A percentile compares a stretch with the other conserved stretches of the same genome.
Evolutionary conservation across 2,797 vertebrate genomes (phyloP).

Genomic region (Oreonectes daqikongensis): DNA sequence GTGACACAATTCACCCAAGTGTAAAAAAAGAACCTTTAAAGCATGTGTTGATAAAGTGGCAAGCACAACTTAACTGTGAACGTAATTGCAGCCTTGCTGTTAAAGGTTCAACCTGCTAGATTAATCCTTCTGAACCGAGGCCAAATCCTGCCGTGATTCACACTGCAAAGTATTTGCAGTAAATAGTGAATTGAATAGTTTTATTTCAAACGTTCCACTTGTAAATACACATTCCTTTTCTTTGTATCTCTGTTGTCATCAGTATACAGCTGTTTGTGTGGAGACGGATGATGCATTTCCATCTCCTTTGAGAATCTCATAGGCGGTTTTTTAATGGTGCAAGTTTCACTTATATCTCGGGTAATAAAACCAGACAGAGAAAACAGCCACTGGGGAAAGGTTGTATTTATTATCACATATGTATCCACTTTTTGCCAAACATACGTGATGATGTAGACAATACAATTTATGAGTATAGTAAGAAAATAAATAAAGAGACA

Average conservation of each 20-base stretch:
- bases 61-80: constrained; percentile 17
- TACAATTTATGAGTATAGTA: not conserved
- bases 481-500: constrained; percentile 13
- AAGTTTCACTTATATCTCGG: no score
- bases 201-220: not conserved
- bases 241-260: not conserved
- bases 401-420: not conserved
- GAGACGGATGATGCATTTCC: not conserved
- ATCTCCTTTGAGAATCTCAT: not conserved
- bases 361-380: not conserved
- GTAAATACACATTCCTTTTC: not conserved
- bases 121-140: constrained; percentile 43
- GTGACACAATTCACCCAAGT: constrained; percentile 43
- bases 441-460: constrained; percentile 15
- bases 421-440: not conserved
- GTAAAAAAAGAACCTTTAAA: constrained; percentile 46
- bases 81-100: constrained; percentile 42
- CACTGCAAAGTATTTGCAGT: constrained; percentile 29
- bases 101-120: constrained; percentile 48
- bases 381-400: not conserved
- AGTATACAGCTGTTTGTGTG: not conserved
- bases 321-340: not conserved
- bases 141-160: constrained; percentile 38
- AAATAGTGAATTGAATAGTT: not conserved
- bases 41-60: constrained; percentile 12